Base-by-base conservation (phyloP, 2,888 invertebrate genomes). In the Drosophila rubida region DNA sequence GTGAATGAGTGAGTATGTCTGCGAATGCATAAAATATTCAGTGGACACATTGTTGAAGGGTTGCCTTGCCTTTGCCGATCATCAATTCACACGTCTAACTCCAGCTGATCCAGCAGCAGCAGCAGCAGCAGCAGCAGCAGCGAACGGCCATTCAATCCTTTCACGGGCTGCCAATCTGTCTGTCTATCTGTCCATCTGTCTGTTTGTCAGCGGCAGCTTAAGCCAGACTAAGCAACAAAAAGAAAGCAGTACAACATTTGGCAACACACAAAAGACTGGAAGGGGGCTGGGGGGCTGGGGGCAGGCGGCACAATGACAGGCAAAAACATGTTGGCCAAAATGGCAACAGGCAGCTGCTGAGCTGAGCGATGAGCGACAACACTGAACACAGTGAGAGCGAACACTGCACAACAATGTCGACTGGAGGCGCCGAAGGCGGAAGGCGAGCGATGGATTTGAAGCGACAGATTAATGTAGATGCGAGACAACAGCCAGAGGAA, bases 381-480 rank as follows among this genome's bases (percentile, higher is more conserved):
- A 50, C 25, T 5, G 23, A 23, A 4, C 30, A 30, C 30, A n/a
- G 32, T 55, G 27, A 27, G 9, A 27, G 27, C n/a, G 32, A 32
- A 32, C 32, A 32, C 11, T n/a, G 32, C 11, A 32, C 32, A 32
- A 32, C 32, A 32, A 32, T 11, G 32, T 32, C 32, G 32, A 1
- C 3, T 19, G 54, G 27, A 8, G 54, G 45, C 25, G 25, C 5
- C 6, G 25, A 25, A 25, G 25, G 25, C 5, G 5, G 25, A 5
- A 1, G 25, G 7, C 5, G 25, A 25, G 41, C 53, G 50, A 78
- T 69, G 72, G 75, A 80, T 82, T 80, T 65, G 70, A 74, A 85
- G 80, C 66, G 74, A 83, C 80, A 76, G 80, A 80, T 82, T 80
- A 78, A 81, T 78, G 81, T 66, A 66, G 78, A 78, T 80, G 66